Evolutionary conservation across 2,888 invertebrate genomes (phyloP), one percentile per base, ranked within the genome.

Genomic region (Trissoscelio sp.): DNA sequence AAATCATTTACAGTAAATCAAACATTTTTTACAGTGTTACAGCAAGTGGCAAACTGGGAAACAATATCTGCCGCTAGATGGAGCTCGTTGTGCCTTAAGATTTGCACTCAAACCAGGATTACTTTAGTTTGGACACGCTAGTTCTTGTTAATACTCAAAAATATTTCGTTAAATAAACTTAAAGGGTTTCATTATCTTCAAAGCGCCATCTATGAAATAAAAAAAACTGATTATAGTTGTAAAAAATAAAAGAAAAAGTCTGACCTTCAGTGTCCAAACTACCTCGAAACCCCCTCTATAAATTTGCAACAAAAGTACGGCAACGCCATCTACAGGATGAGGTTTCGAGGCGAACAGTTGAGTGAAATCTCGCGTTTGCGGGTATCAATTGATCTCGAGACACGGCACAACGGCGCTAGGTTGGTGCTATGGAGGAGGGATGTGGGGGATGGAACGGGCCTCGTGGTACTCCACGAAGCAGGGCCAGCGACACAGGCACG

Each of bases 381-480:
- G 86, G 85, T 84, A 85, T 85, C 79, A 84, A 83, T 85, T 73
- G 73, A 75, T 75, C 62, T 75, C 58, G 31, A 78, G 42, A 18
- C 74, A 74, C 64, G 78, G 72, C 79, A 72, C 58, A 58, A 64
- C 51, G 79, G 74, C 83, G 67, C 73, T 62, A 75, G 86, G 88
- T 91, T 90, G 90, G 90, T 91, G 91, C 91, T 91, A 91, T 88
- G 90, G 91, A 85, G 91, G 91, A 83, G 91, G 90, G 85, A 91
- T 91, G 84, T 91, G 91, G 84, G 91, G 90, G 80, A 91, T 91
- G 82, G 89, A 87, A 83, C 91, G 89, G 85, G 89, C 87, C 88
- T 91, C 88, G 87, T 92, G 92, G 88, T 88, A 91, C 84, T 92
- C 91, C 83, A 89, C 88, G 88, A 92, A 92, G 88, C 92, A 91